A percentile compares a stretch with the other conserved stretches of the same genome.
These are phyloP conservation scores for Cyphotilapia sp. DNA, from an alignment of 2,113 vertebrate species.

Conservation along the genomic window DNA sequence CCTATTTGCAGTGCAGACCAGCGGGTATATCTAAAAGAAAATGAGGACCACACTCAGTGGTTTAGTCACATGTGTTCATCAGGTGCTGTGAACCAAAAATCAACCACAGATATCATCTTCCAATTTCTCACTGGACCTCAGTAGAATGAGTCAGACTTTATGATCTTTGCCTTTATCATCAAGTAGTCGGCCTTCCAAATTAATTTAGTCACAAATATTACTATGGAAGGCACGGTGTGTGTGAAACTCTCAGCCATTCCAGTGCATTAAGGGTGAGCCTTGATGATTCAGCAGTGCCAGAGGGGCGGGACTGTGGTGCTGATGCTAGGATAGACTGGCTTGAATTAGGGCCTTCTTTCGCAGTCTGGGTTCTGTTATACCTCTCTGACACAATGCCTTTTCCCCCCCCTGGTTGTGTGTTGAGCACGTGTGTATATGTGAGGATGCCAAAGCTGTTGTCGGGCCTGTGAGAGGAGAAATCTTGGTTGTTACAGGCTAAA, in stretches of 20 bases:
- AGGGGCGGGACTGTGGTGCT: not conserved
- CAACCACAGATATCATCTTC: not conserved
- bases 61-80: conserved; percentile 7
- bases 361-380: conserved; percentile 31
- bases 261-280: not conserved
- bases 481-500: not conserved
- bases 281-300: conserved; percentile 23
- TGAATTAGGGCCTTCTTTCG: conserved; percentile 18
- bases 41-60: conserved; percentile 23
- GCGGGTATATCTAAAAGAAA: not conserved
- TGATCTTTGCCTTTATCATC: not conserved
- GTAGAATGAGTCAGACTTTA: not conserved
- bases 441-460: not conserved
- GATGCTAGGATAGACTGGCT: conserved; percentile 1
- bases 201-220: not conserved
- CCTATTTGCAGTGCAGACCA: not conserved
- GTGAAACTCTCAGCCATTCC: not conserved
- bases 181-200: not conserved
- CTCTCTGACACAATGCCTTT: not conserved
- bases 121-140: not conserved
- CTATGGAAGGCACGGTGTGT: not conserved
- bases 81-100: not conserved
- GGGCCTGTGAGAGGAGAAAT: not conserved
- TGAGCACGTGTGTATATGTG: not conserved
- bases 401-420: not conserved